Conservation (phyloP, 2,888 invertebrate genomes). For the Blastobasis adustella region DNA sequence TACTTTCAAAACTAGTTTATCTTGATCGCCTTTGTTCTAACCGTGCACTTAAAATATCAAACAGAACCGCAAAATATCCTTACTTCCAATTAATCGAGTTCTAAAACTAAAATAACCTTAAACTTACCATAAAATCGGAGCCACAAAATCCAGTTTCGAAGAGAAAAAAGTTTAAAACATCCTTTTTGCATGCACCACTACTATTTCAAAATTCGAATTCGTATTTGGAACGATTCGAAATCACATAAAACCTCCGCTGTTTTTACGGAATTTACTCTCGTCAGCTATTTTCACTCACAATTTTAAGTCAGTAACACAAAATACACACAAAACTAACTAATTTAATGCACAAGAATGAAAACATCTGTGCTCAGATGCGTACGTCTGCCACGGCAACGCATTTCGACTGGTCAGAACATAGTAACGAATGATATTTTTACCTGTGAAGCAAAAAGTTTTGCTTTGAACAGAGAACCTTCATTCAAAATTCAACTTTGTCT, state of each 20-base stretch:
- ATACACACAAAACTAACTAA: slow-evolving; percentile 7
- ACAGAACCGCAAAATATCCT: not conserved
- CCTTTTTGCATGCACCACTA: slow-evolving; percentile 45
- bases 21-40: slow-evolving; percentile 42
- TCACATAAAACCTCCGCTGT: not conserved
- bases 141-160: slow-evolving; percentile 43
- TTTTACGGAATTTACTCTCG: not conserved
- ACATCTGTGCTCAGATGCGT: slow-evolving; percentile 22
- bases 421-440: slow-evolving; percentile 61
- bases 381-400: slow-evolving; percentile 38
- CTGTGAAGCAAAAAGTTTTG: slow-evolving; percentile 60
- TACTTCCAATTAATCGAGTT: slow-evolving; percentile 2
- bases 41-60: slow-evolving; percentile 13
- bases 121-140: slow-evolving; percentile 46
- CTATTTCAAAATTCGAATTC: slow-evolving; percentile 16
- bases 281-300: not conserved
- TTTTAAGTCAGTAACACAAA: slow-evolving; percentile 2
- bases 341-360: slow-evolving; percentile 7
- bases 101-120: slow-evolving; percentile 7
- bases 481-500: not conserved
- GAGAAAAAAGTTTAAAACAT: slow-evolving; percentile 23
- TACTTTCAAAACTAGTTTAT: slow-evolving; percentile 54
- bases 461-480: slow-evolving; percentile 1
- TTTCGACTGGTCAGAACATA: slow-evolving; percentile 53
- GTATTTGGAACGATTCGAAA: too few relatives aligned